These are phyloP conservation scores for Drosophila sproati DNA, from an alignment of 1,140 invertebrate genomes.

Conservation along the genomic window DNA sequence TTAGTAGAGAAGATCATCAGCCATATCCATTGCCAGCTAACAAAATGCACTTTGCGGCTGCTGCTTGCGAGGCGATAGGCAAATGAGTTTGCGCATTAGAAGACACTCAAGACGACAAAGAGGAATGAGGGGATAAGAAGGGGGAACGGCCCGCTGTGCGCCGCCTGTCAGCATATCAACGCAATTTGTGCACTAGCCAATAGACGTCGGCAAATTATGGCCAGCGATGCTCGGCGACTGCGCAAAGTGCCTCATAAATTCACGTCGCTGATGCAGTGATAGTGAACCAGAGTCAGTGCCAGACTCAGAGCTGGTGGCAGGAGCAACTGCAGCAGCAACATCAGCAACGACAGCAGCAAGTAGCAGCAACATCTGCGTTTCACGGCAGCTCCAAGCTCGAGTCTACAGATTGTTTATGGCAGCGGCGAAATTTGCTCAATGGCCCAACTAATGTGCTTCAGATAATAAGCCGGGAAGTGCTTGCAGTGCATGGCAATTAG, in stretches of 20 bases:
- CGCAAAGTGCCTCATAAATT: constrained; percentile 82
- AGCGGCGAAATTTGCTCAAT: constrained; percentile 73
- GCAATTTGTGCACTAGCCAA: constrained; percentile 81
- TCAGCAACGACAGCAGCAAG: neutral
- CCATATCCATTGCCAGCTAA: constrained; percentile 32
- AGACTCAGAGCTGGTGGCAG: neutral
- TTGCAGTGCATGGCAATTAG: constrained; percentile 54
- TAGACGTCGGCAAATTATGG: constrained; percentile 77
- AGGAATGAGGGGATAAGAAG: neutral
- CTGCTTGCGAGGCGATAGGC: constrained; percentile 63
- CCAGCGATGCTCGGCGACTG: constrained; percentile 75
- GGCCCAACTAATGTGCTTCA: constrained; percentile 72
- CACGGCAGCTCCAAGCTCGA: constrained; percentile 38
- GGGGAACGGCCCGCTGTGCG: constrained; percentile 58
- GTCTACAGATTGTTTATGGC: constrained; percentile 72
- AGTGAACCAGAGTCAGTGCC: constrained; percentile 40
- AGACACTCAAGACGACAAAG: constrained; percentile 4
- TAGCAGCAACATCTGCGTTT: constrained; percentile 29
- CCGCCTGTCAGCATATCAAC: constrained; percentile 80
- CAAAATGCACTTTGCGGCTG: constrained; percentile 67
- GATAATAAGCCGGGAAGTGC: constrained; percentile 62
- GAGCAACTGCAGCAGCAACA: constrained; percentile 11
- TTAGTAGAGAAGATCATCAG: constrained; percentile 20
- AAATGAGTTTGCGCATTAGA: constrained; percentile 77
- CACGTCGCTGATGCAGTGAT: constrained; percentile 82